A percentile compares a stretch with the other conserved stretches of the same genome.
Conservation (phyloP, 2,888 invertebrate species). For the Euclidia mi region DNA sequence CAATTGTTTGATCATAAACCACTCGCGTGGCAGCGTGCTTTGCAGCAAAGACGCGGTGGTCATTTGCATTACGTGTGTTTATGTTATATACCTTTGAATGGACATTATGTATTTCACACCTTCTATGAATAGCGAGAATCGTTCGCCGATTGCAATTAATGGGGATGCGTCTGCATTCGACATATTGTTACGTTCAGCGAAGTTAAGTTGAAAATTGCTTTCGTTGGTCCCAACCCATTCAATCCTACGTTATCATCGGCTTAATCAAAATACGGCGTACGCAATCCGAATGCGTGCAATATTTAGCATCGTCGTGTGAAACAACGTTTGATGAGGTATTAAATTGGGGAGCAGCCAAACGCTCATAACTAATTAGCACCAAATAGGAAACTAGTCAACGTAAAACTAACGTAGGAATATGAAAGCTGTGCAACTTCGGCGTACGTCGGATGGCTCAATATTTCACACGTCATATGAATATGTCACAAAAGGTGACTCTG, state of each 20-base stretch:
- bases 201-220: not conserved
- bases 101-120: no score
- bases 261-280: conserved; percentile 30
- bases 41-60: conserved; percentile 15
- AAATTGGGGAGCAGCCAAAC: conserved; percentile 54
- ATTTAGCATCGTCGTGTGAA: conserved; percentile 27
- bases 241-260: not conserved
- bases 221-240: not conserved
- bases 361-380: conserved; percentile 58
- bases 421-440: conserved; percentile 47
- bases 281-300: conserved; percentile 25
- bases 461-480: conserved; percentile 57
- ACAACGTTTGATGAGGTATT: conserved; percentile 55
- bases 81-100: no score
- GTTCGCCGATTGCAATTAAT: no score
- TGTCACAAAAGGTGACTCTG: conserved; percentile 53
- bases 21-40: conserved; percentile 18
- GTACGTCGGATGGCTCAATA: conserved; percentile 49
- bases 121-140: no score
- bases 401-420: conserved; percentile 53
- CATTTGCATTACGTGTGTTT: conserved; percentile 1
- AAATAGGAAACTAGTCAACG: conserved; percentile 51
- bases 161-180: not conserved
- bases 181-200: not conserved
- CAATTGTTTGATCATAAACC: conserved; percentile 54